Conservation (phyloP, 92 coral and sea anemone species). For the Meandrina meandrites region DNA sequence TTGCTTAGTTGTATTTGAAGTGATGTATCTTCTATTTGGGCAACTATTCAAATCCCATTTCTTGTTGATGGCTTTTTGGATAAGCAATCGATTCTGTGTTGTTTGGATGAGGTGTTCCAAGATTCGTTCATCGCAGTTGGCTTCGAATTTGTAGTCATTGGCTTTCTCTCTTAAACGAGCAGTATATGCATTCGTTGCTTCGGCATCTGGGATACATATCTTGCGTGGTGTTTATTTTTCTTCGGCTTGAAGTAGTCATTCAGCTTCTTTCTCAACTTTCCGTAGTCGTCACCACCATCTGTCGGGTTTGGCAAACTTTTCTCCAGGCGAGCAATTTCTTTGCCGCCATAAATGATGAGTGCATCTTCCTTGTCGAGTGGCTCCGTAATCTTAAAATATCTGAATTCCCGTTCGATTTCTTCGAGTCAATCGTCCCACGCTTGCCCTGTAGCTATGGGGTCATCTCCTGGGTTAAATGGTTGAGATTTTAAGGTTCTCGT, state of each 20-base stretch:
- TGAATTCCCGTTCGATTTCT: constrained; percentile 59
- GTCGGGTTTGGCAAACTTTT: constrained; percentile 58
- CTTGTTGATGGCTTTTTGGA: constrained; percentile 66
- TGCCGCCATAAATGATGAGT: constrained; percentile 66
- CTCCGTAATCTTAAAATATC: constrained; percentile 60
- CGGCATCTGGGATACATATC: constrained; percentile 5
- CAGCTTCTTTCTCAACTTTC: constrained; percentile 16
- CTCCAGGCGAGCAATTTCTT: no score
- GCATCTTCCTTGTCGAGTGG: constrained; percentile 66
- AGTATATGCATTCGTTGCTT: constrained; percentile 25
- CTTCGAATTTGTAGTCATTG: constrained; percentile 51
- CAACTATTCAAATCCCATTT: constrained; percentile 60
- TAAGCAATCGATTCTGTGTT: constrained; percentile 44
- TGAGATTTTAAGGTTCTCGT: constrained; percentile 42
- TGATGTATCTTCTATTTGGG: constrained; percentile 56
- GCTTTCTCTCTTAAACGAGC: constrained; percentile 36
- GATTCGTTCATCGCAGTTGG: constrained; percentile 50
- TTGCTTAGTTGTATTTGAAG: constrained; percentile 58
- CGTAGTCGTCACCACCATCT: not conserved
- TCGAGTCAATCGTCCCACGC: constrained; percentile 72
- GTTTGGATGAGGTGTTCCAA: constrained; percentile 66
- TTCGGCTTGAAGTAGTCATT: constrained; percentile 31
- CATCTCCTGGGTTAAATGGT: constrained; percentile 44
- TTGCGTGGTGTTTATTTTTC: constrained; percentile 43
- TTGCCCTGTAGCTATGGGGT: constrained; percentile 31